Conservation (phyloP, 2,797 vertebrate species). For the Glyptemys insculpta region DNA sequence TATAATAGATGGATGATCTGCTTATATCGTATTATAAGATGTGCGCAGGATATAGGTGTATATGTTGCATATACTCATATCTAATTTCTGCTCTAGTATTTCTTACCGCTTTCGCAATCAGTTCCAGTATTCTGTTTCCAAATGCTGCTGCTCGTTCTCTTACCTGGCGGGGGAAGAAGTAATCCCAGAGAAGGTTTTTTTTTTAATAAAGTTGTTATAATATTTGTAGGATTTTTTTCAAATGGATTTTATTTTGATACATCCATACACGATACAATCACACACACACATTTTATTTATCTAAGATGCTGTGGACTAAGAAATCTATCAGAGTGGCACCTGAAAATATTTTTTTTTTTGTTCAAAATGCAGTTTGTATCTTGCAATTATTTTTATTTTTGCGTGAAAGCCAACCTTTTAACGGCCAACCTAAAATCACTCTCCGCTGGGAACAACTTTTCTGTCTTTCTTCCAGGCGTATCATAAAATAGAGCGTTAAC, state of each 20-base stretch:
- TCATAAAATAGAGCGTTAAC: not conserved
- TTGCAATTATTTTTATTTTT: not conserved
- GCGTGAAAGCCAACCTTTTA: accelerated
- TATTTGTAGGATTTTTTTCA: not conserved
- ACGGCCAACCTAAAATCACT: not conserved
- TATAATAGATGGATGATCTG: not conserved
- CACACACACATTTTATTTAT: too few relatives aligned
- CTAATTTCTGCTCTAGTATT: not conserved
- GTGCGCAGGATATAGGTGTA: not conserved
- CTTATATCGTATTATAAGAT: not conserved
- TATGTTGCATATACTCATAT: accelerated
- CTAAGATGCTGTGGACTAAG: not conserved
- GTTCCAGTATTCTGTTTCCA: not conserved
- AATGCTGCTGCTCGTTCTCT: not conserved
- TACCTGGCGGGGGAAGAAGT: not conserved
- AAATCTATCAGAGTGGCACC: not conserved
- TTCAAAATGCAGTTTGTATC: not conserved
- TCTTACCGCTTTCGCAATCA: not conserved
- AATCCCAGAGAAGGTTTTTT: not conserved
- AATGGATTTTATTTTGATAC: not conserved
- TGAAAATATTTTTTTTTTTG: not conserved
- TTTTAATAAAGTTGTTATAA: not conserved
- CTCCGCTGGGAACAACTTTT: not conserved
- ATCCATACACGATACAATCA: not conserved
- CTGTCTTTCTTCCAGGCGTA: not conserved